These are phyloP conservation scores for Geopemphigus sp. DNA, from an alignment of 1,140 invertebrate species.

Conservation along the genomic window DNA sequence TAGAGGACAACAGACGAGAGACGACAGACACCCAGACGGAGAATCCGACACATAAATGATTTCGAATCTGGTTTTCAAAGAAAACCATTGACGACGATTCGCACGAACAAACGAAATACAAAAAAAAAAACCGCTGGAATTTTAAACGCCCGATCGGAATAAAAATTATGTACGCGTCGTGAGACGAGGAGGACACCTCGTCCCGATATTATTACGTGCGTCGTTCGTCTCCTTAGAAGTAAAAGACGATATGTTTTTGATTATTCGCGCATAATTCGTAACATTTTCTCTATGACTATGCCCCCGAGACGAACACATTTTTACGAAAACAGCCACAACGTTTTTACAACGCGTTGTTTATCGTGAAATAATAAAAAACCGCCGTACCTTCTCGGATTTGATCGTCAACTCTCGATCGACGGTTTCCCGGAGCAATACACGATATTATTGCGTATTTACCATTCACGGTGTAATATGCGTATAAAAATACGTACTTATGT, in stretches of 20 bases:
- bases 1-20: conserved; percentile 13
- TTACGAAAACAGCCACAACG: too few species aligned
- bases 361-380: too few species aligned
- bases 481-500: too few species aligned
- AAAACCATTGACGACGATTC: conserved; percentile 15
- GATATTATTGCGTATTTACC: not conserved
- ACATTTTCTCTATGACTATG: too few species aligned
- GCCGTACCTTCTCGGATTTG: too few species aligned
- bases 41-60: conserved; percentile 28
- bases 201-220: not conserved
- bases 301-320: too few species aligned
- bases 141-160: not conserved
- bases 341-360: too few species aligned
- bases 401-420: too few species aligned
- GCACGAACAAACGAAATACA: not conserved
- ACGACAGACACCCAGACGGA: conserved; percentile 45
- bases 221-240: not conserved
- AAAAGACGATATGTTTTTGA: not conserved
- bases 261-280: too few species aligned
- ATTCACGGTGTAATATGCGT: not conserved
- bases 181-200: not conserved
- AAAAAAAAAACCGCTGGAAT: not conserved
- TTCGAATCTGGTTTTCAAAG: conserved; percentile 24
- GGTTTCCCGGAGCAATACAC: not conserved
- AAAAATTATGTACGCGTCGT: conserved; percentile 1